A percentile compares a stretch with the other conserved stretches of the same genome.
Conservation (phyloP, 2,113 vertebrate species). For the Pterocles orientalis region DNA sequence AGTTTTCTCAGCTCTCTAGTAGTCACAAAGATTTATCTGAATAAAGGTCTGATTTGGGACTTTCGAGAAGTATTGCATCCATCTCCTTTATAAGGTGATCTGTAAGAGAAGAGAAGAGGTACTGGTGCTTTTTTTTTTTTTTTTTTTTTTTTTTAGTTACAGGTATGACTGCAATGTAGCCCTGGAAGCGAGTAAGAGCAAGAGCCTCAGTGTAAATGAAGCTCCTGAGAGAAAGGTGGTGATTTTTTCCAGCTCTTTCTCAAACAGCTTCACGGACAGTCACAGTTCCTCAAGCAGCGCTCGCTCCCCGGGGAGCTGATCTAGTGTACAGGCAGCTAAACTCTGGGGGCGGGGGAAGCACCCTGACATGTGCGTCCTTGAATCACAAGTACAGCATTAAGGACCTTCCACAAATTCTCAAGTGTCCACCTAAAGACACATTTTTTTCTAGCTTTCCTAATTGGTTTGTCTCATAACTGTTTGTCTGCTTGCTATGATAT, state of each 20-base stretch:
- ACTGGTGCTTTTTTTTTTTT: neutral
- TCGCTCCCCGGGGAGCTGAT: neutral
- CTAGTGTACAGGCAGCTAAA: neutral
- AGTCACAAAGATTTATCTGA: neutral
- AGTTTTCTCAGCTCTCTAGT: neutral
- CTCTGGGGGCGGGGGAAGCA: neutral
- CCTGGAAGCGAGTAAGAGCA: neutral
- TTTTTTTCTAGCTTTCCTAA: neutral
- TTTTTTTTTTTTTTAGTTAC: neutral
- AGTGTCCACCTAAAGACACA: neutral
- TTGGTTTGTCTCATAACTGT: neutral
- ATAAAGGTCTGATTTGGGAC: neutral
- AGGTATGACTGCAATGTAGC: neutral
- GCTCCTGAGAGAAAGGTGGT: neutral
- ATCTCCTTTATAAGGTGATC: neutral
- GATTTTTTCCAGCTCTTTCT: neutral
- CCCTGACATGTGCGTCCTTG: neutral
- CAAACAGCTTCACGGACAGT: neutral
- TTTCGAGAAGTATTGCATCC: neutral
- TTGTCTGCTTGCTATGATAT: neutral
- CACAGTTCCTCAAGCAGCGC: neutral
- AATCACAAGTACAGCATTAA: neutral
- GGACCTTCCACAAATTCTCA: neutral
- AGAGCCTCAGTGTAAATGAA: neutral
- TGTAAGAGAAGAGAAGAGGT: neutral